A percentile compares a stretch with the other conserved stretches of the same genome.
phyloP scores from a whole-genome alignment of 2,888 invertebrate genomes.

The Caenorhabditis angaria region DNA sequence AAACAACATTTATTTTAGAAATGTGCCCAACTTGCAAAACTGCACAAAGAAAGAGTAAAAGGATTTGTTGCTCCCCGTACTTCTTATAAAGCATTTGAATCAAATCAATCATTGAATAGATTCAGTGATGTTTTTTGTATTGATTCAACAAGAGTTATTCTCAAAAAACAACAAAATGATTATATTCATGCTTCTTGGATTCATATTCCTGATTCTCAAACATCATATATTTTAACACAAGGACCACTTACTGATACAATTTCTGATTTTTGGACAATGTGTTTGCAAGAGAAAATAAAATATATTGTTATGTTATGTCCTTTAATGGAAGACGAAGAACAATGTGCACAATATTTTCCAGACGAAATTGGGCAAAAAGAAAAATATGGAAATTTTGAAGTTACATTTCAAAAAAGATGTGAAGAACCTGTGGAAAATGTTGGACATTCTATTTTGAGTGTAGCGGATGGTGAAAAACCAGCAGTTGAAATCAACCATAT shows the following conservation, averaged over 20 bases:
- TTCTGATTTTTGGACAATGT: constrained; percentile 96
- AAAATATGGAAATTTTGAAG: constrained; percentile 27
- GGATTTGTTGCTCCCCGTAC: constrained; percentile 25
- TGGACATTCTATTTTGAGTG: neutral
- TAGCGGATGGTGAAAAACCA: neutral
- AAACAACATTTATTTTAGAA: constrained; percentile 16
- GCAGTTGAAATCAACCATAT: constrained; percentile 34
- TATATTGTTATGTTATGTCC: constrained; percentile 46
- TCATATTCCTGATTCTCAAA: constrained; percentile 33
- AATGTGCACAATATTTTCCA: constrained; percentile 49
- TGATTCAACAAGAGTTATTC: constrained; percentile 50
- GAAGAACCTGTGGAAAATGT: constrained; percentile 42
- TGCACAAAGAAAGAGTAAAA: constrained; percentile 35
- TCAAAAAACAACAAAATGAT: constrained; percentile 47
- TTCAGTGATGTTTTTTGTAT: constrained; percentile 49
- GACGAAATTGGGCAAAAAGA: constrained; percentile 36
- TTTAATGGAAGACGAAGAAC: constrained; percentile 42
- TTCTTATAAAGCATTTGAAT: constrained; percentile 33
- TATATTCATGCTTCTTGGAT: constrained; percentile 64
- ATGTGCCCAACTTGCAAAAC: constrained; percentile 25
- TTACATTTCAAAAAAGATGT: constrained; percentile 32
- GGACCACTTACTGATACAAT: constrained; percentile 89
- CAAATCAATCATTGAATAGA: constrained; percentile 31
- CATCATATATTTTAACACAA: constrained; percentile 75
- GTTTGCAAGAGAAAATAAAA: constrained; percentile 79